These are phyloP conservation scores for Porites australiensis DNA, from an alignment of 64 coral and sea anemone genomes.

Conservation along the genomic window DNA sequence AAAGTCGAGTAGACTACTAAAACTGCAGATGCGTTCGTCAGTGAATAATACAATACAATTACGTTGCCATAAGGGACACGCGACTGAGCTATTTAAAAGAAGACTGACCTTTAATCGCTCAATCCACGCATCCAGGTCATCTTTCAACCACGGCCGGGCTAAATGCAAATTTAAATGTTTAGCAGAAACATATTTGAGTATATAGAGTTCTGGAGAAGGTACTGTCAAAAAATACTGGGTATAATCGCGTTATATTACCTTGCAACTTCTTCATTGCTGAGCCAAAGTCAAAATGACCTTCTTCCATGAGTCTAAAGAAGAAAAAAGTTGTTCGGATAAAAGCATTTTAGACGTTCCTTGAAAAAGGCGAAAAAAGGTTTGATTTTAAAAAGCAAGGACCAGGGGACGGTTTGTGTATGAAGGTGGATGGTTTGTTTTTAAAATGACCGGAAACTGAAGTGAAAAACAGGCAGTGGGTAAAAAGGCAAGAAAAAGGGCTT, in stretches of 20 bases:
- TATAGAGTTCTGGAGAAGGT: no score
- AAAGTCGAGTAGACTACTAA: not conserved
- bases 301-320: conserved; percentile 57
- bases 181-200: not conserved
- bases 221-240: no score
- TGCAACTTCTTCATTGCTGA: conserved; percentile 72
- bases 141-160: conserved; percentile 91
- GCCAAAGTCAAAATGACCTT: conserved; percentile 27
- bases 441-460: no score
- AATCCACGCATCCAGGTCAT: conserved; percentile 92
- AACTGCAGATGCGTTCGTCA: no score
- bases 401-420: not conserved
- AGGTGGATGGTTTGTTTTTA: not conserved
- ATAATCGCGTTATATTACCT: conserved; percentile 4
- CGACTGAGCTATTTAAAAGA: not conserved
- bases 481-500: no score
- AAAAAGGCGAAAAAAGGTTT: not conserved
- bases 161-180: not conserved
- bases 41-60: no score
- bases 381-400: not conserved
- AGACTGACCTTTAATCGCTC: conserved; percentile 67
- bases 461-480: no score
- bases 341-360: not conserved
- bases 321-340: not conserved
- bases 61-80: no score